Base-by-base conservation (phyloP, 2,113 vertebrate genomes). In the Microcebus murinus region DNA sequence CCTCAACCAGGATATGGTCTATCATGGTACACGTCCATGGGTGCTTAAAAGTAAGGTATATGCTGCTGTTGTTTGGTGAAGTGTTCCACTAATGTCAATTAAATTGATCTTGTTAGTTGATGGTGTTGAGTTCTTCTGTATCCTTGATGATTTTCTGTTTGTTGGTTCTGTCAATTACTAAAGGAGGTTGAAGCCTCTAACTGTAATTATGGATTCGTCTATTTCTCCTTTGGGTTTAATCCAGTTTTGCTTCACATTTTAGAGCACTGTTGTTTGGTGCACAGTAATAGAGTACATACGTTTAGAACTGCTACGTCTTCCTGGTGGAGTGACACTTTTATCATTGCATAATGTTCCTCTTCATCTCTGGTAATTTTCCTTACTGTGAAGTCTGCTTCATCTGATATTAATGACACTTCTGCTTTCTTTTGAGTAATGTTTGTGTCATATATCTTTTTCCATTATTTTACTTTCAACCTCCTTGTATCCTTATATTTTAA, bases 71-170 rank as follows among this genome's bases (percentile, higher is more conserved):
- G 4, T 79, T 87, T 34, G 3, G 17, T 77, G 20, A 13, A 92
- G 21, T 76, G 21, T 25, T 92, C 59, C 84, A 3, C 65, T n/a
- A 77, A 68, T 79, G 8, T 71, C 65, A 94, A 31, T 94, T 80
- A 25, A 31, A 0, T 70, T 29, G 36, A 1, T 70, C 36, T 23
- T 71, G 5, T 93, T 87, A 57, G 36, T 87, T 87, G 73, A 59
- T 87, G 23, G 15, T 80, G 34, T 80, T 84, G 68, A 74, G 68
- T 80, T 70, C 48, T 79, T 55, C 31, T 59, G n/a, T 80, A 48
- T 48, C 11, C 29, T 70, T 77, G 31, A 48, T 93, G 39, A 81
- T 94, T 87, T 94, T 92, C 81, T 85, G 31, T 76, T 70, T 50
- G 2, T 84, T 80, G 50, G 34, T 55, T 74, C 25, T 80, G 0